Base-by-base conservation (phyloP, 2,888 invertebrate species). In the Cybosia mesomella region DNA sequence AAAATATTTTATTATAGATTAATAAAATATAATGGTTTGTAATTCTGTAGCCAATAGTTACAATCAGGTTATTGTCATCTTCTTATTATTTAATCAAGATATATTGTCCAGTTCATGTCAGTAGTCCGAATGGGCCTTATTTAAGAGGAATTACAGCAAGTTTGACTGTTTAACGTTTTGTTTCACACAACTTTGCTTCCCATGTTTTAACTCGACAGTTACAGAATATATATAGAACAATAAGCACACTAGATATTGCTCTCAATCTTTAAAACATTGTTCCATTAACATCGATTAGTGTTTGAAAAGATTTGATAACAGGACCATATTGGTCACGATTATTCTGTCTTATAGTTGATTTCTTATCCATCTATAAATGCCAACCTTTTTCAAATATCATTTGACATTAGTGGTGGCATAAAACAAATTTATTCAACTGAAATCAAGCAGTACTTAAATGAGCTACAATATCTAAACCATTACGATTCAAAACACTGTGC, bases 1-100 rank as follows among this genome's bases (percentile, higher is more conserved):
- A 59, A 59, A 49, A 49, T n/a, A 49, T 49, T 49, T 49, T n/a
- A 49, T 49, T n/a, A 49, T n/a, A 49, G 49, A 49, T 49, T n/a
- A n/a, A 49, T 49, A n/a, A 49, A 49, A 49, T 49, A 49, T 49
- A n/a, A 49, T 49, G 49, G n/a, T n/a, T n/a, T n/a, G 49, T 49
- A 49, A 49, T 49, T 18, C 43, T 49, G 7, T 49, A 49, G 9
- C 49, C 43, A 7, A 43, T 43, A 49, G n/a, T 49, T 62, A 53
- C 53, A 62, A 43, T 61, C 28, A n/a, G 49, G 49, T 49, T 18
- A 43, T 43, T 18, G 43, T 43, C 18, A 43, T 2, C 4, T 34
- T 2, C 4, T 34, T 7, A 5, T 43, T 49, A 49, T 49, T 9
- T 49, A n/a, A 49, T n/a, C 49, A n/a, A 8, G n/a, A 49, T n/a